phyloP scores from a whole-genome alignment of 2,888 invertebrate species.

The Tortrix viridana region DNA sequence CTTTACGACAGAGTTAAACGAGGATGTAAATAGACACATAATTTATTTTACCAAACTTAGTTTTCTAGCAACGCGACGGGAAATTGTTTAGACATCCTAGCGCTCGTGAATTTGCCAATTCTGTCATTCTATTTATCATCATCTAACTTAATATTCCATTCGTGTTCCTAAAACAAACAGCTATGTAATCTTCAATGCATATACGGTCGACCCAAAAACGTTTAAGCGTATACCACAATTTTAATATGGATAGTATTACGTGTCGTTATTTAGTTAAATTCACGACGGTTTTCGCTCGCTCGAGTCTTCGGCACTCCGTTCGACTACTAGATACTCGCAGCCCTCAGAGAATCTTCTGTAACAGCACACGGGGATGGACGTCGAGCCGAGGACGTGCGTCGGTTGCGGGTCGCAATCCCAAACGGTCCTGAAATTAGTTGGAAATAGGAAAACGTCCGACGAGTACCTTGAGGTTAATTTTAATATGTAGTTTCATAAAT shows the following conservation, averaged over 20 bases:
- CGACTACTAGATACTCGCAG: slow-evolving; percentile 1
- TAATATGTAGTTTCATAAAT: neutral
- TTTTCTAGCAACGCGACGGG: too few relatives aligned
- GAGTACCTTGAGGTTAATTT: neutral
- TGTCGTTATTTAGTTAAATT: slow-evolving; percentile 23
- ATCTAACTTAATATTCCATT: too few relatives aligned
- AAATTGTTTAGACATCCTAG: too few relatives aligned
- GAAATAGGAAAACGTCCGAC: slow-evolving; percentile 22
- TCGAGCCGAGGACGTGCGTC: slow-evolving; percentile 22
- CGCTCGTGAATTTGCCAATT: too few relatives aligned
- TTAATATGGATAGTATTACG: slow-evolving; percentile 23
- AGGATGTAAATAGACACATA: too few relatives aligned
- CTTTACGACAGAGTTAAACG: too few relatives aligned
- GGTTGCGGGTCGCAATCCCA: slow-evolving; percentile 36
- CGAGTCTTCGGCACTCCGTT: too few relatives aligned
- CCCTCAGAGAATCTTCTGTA: slow-evolving; percentile 24
- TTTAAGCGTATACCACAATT: slow-evolving; percentile 2
- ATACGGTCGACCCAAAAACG: slow-evolving; percentile 16
- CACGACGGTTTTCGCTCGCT: slow-evolving; percentile 8
- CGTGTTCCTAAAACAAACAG: too few relatives aligned
- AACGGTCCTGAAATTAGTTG: slow-evolving; percentile 35
- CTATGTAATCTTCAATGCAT: neutral
- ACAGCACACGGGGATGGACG: slow-evolving; percentile 34
- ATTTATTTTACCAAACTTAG: too few relatives aligned
- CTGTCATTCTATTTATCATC: too few relatives aligned